Conservation (phyloP, 1,140 invertebrate genomes). For the Helicoverpa zea region DNA sequence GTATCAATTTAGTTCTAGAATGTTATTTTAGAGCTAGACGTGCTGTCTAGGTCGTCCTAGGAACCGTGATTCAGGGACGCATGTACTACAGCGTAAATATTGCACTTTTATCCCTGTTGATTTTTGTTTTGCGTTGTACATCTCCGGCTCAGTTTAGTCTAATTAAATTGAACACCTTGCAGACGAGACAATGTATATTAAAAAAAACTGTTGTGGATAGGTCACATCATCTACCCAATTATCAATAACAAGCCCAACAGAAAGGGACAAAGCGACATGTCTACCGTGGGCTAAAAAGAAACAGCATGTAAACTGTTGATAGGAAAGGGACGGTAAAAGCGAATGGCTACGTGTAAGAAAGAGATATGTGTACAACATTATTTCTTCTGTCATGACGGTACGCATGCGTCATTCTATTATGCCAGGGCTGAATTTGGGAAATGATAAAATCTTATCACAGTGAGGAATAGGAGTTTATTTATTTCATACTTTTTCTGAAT, state of each 20-base stretch:
- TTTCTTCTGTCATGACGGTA: conserved; percentile 75
- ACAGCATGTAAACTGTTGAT: conserved; percentile 63
- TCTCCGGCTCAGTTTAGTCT: conserved; percentile 30
- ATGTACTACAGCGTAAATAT: conserved; percentile 23
- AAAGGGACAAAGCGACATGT: conserved; percentile 62
- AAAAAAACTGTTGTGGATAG: conserved; percentile 29
- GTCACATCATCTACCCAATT: conserved; percentile 51
- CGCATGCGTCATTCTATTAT: conserved; percentile 80
- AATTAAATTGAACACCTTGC: background rate
- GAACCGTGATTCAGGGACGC: conserved; percentile 55
- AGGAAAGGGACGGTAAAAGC: conserved; percentile 54
- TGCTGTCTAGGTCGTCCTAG: conserved; percentile 61
- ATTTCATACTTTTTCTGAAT: too few species aligned
- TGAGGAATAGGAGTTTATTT: too few species aligned
- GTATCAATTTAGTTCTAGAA: conserved; percentile 58
- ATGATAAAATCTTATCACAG: too few species aligned
- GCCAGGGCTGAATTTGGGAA: conserved; percentile 68
- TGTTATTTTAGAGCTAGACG: conserved; percentile 62
- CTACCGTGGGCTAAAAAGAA: conserved; percentile 49
- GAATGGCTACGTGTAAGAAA: conserved; percentile 51
- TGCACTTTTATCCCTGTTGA: conserved; percentile 10
- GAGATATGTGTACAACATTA: conserved; percentile 71
- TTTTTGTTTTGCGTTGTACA: conserved; percentile 47
- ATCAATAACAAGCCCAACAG: conserved; percentile 66
- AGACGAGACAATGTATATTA: conserved; percentile 27